Evolutionary conservation across 2,888 invertebrate genomes (phyloP).

Genomic region (Himalopsyche kuldschensis): DNA sequence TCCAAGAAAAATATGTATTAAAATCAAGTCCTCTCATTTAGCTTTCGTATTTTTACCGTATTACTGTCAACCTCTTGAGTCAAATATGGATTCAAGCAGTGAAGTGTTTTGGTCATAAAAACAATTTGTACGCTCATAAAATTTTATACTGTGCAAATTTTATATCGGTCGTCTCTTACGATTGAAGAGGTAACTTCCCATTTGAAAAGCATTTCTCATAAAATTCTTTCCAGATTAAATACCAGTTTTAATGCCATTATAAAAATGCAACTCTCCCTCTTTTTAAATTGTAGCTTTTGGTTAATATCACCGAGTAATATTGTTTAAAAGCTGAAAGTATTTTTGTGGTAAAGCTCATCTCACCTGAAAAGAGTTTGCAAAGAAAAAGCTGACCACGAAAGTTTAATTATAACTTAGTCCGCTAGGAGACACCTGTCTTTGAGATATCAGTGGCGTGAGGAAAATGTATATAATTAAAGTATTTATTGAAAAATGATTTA

Average conservation of each 20-base stretch:
- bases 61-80: not conserved
- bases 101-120: not conserved
- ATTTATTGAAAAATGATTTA: too few relatives aligned
- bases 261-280: not conserved
- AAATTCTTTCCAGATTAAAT: not conserved
- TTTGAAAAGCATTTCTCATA: not conserved
- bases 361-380: not conserved
- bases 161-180: not conserved
- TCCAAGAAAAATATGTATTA: too few relatives aligned
- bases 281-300: not conserved
- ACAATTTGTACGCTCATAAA: not conserved
- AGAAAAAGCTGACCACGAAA: not conserved
- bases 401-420: not conserved
- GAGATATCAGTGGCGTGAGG: not conserved
- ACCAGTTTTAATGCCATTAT: not conserved
- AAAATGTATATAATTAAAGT: too few relatives aligned
- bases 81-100: not conserved
- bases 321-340: not conserved
- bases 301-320: not conserved
- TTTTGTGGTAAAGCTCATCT: not conserved
- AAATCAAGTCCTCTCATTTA: not conserved
- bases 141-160: not conserved
- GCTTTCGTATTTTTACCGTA: not conserved
- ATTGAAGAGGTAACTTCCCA: not conserved
- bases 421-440: not conserved